phyloP scores from a whole-genome alignment of 2,888 invertebrate species.

The Anoplius nigerrimus region DNA sequence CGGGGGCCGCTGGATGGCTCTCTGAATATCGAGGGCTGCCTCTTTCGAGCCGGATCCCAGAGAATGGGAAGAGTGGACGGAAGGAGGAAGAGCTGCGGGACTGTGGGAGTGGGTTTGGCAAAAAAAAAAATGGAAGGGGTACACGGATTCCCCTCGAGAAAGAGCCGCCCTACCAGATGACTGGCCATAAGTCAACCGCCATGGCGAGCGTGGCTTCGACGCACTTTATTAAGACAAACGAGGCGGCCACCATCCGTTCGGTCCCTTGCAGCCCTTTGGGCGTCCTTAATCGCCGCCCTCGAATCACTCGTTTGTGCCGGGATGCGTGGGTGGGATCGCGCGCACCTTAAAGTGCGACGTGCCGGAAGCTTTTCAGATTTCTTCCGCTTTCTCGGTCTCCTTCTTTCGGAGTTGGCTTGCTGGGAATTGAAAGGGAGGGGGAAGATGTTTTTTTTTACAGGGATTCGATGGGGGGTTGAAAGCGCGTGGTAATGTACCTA shows the following conservation, averaged over 20 bases:
- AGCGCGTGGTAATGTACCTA: no score
- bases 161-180: constrained; percentile 44
- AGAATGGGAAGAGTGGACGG: constrained; percentile 23
- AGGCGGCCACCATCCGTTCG: constrained; percentile 32
- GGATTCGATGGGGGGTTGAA: no score
- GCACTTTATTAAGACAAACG: constrained; percentile 68
- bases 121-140: constrained; percentile 30
- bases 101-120: constrained; percentile 9
- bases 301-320: constrained; percentile 11
- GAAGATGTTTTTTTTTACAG: no score
- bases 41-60: constrained; percentile 8
- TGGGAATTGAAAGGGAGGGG: no score
- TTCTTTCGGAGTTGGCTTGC: no score
- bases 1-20: constrained; percentile 17
- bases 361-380: no score
- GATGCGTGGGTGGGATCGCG: background rate
- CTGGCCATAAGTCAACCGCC: constrained; percentile 57
- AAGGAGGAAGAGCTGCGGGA: constrained; percentile 8
- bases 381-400: no score
- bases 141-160: constrained; percentile 24
- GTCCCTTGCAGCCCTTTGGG: constrained; percentile 15
- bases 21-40: constrained; percentile 38
- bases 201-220: constrained; percentile 52
- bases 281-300: constrained; percentile 41
- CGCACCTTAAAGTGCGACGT: background rate